Percentiles rank a stretch among this genome's conserved stretches.
These are phyloP conservation scores for Sminthurinus aureus DNA, from an alignment of 2,888 invertebrate genomes.

Conservation along the genomic window DNA sequence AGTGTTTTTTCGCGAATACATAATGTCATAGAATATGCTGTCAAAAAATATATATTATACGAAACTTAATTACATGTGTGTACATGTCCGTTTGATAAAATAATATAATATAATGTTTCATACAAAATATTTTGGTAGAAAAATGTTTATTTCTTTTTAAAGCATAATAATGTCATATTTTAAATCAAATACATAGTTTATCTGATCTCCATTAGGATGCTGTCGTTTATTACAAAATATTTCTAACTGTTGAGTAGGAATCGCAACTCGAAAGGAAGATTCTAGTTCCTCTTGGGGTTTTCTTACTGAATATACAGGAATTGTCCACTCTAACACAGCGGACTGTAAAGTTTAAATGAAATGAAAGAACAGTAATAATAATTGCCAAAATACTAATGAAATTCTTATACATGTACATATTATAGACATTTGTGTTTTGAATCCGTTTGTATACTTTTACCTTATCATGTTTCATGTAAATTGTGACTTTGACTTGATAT, in stretches of 20 bases:
- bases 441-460: constrained; percentile 21
- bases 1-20: not conserved
- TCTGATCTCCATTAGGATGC: constrained; percentile 53
- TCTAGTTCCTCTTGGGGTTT: constrained; percentile 41
- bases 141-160: not conserved
- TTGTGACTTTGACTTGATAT: constrained; percentile 49
- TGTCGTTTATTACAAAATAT: constrained; percentile 40
- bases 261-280: constrained; percentile 45
- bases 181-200: constrained; percentile 52
- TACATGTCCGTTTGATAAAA: no score
- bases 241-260: constrained; percentile 50
- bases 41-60: no score
- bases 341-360: constrained; percentile 27
- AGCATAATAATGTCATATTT: constrained; percentile 49
- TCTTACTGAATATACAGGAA: constrained; percentile 51
- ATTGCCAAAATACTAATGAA: not conserved
- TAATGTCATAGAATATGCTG: no score
- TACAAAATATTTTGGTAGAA: no score
- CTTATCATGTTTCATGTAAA: constrained; percentile 53
- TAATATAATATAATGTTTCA: no score
- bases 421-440: not conserved
- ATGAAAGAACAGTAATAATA: constrained; percentile 3
- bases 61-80: no score
- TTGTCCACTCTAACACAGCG: constrained; percentile 48
- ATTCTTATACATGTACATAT: not conserved